These are phyloP conservation scores for Eulacestoma nigropectus DNA, from an alignment of 2,113 vertebrate species.

Conservation along the genomic window DNA sequence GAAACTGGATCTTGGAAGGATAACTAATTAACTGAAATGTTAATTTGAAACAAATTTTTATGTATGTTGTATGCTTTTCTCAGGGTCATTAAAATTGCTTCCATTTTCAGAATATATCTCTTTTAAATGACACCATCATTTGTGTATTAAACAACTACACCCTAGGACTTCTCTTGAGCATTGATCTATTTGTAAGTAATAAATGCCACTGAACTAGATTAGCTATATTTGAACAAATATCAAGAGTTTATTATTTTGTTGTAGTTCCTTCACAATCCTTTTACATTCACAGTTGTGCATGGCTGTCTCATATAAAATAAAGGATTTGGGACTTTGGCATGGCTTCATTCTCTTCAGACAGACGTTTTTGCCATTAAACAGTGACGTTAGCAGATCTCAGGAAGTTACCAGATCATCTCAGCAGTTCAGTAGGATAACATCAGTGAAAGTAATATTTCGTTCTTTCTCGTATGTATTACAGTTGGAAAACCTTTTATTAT, in stretches of 20 bases:
- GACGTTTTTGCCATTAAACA: neutral
- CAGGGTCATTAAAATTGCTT: neutral
- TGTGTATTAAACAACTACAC: neutral
- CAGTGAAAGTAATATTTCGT: neutral
- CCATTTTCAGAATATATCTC: neutral
- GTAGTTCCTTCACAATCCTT: neutral
- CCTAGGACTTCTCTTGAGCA: neutral
- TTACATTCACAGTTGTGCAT: neutral
- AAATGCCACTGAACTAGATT: neutral
- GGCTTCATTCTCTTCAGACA: neutral
- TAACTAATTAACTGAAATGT: neutral
- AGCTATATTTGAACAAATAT: neutral
- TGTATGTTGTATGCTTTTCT: neutral
- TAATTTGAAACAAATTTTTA: neutral
- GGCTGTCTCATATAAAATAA: accelerated
- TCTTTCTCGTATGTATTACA: neutral
- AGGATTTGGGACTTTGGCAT: neutral
- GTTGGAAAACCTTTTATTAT: neutral
- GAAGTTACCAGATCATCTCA: neutral
- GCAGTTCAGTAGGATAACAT: neutral
- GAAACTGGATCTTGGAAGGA: neutral
- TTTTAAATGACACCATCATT: neutral
- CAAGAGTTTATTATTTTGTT: neutral
- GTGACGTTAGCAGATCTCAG: neutral
- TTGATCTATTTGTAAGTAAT: neutral